Evolutionary conservation across 2,797 vertebrate species (phyloP).

Genomic region (Alcedo atthis): DNA sequence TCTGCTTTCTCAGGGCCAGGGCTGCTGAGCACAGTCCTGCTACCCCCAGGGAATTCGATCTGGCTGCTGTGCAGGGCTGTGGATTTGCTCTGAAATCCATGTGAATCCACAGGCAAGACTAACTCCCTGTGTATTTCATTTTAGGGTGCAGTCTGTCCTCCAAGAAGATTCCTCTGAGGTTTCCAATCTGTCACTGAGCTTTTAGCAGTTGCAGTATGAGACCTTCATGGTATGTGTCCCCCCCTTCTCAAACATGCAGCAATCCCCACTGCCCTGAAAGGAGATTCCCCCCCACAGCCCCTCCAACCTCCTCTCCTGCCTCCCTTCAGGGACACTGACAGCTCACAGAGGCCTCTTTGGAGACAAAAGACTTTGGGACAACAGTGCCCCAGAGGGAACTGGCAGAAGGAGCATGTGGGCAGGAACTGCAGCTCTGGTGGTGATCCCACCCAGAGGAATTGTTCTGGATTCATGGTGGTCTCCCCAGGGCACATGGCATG

Average conservation of each 20-base stretch:
- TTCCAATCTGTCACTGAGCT: accelerated
- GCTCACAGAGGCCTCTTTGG: not conserved
- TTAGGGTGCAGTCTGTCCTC: not conserved
- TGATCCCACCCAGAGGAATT: not conserved
- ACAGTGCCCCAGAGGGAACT: not conserved
- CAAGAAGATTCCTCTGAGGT: not conserved
- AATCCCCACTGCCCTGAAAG: not conserved
- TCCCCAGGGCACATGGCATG: accelerated
- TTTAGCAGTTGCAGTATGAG: not conserved
- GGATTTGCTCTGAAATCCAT: not conserved
- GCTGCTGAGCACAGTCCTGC: accelerated
- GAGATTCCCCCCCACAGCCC: not conserved
- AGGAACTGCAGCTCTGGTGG: not conserved
- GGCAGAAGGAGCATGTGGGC: not conserved
- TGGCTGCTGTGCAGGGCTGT: not conserved
- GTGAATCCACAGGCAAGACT: not conserved
- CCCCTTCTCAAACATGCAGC: not conserved
- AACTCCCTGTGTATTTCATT: not conserved
- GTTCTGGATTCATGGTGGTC: not conserved
- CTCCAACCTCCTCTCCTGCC: not conserved
- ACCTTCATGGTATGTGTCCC: not conserved
- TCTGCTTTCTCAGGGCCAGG: not conserved
- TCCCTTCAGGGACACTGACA: not conserved
- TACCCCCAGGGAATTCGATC: not conserved
- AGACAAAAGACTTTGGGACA: slow-evolving; percentile 7